Conservation (phyloP, 2,113 vertebrate species). For the Cyanoramphus novaezelandiae region DNA sequence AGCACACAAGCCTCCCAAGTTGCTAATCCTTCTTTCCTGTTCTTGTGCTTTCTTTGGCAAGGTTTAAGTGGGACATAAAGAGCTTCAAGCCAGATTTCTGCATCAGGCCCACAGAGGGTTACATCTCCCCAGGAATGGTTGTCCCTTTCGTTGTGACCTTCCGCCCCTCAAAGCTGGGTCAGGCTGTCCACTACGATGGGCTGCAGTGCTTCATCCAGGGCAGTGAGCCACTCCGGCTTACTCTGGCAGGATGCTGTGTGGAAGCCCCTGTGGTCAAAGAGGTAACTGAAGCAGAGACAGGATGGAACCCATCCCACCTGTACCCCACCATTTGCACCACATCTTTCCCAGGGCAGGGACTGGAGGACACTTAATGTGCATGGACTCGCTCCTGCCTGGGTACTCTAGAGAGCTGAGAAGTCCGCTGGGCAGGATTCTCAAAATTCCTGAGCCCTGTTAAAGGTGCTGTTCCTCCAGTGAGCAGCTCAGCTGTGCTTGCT, state of each 20-base stretch:
- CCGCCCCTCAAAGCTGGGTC: conserved; percentile 73
- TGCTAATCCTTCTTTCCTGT: not conserved
- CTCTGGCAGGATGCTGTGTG: conserved; percentile 83
- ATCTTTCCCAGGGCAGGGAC: not conserved
- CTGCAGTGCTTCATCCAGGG: conserved; percentile 82
- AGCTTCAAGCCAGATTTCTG: conserved; percentile 78
- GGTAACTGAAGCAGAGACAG: conserved; percentile 53
- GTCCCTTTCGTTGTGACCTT: conserved; percentile 81
- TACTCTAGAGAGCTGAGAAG: not conserved
- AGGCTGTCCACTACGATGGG: conserved; percentile 73
- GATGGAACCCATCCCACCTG: not conserved
- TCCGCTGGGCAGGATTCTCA: not conserved
- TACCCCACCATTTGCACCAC: not conserved
- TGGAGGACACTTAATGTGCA: no score
- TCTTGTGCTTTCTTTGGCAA: conserved; percentile 48
- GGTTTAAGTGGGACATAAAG: conserved; percentile 84
- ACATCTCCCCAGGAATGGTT: conserved; percentile 80
- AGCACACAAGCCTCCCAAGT: not conserved
- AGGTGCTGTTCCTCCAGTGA: not conserved
- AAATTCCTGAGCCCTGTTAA: not conserved
- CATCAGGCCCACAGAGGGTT: conserved; percentile 81
- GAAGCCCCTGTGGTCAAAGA: conserved; percentile 72
- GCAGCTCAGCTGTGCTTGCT: not conserved
- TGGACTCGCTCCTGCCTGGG: not conserved
- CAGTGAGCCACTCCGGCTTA: conserved; percentile 71